phyloP scores from a whole-genome alignment of 1,140 invertebrate species.

The Cotesia typhae region DNA sequence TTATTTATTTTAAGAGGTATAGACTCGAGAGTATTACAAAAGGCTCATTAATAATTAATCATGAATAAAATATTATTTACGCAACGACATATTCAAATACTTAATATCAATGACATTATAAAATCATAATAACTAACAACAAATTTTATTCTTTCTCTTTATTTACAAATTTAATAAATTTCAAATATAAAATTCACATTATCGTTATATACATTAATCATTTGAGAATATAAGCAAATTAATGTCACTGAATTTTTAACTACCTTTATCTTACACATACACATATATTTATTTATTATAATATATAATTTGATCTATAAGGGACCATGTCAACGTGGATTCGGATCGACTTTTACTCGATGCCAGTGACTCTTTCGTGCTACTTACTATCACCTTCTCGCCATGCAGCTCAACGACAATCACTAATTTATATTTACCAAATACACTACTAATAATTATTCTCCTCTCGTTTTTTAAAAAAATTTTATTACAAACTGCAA shows the following conservation, averaged over 20 bases:
- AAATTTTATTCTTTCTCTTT: not conserved
- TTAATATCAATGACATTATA: too few relatives aligned
- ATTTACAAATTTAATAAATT: not conserved
- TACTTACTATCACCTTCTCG: slow-evolving; percentile 19
- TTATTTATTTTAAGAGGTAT: too few relatives aligned
- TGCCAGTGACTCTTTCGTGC: slow-evolving; percentile 45
- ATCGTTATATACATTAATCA: too few relatives aligned
- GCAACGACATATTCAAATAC: too few relatives aligned
- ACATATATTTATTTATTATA: not conserved
- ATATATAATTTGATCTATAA: not conserved
- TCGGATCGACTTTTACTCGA: slow-evolving; percentile 51
- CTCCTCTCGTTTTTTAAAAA: too few relatives aligned
- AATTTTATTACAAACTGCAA: too few relatives aligned
- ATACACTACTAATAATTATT: not conserved
- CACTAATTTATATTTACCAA: slow-evolving; percentile 13
- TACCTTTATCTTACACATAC: not conserved
- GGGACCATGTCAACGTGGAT: slow-evolving; percentile 30
- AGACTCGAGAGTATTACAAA: too few relatives aligned
- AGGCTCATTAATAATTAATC: too few relatives aligned
- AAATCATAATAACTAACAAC: not conserved
- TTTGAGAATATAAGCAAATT: too few relatives aligned
- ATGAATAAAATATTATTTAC: too few relatives aligned
- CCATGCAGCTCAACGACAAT: not conserved
- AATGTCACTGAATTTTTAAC: too few relatives aligned
- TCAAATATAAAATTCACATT: not conserved